These are phyloP conservation scores for Lomographa bimaculata DNA, from an alignment of 2,888 invertebrate genomes.

Conservation along the genomic window DNA sequence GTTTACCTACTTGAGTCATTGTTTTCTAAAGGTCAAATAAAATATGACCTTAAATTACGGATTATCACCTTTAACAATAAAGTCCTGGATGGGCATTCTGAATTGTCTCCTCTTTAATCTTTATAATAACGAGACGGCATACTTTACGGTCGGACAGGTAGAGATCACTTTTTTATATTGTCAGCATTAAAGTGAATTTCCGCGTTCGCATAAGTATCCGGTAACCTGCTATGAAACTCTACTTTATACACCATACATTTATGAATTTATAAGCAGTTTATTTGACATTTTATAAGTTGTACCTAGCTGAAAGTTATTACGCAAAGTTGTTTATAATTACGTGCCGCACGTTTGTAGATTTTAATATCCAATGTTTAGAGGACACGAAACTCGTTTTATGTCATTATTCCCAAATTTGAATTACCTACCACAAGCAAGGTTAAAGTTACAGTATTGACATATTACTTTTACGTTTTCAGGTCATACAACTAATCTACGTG, in stretches of 20 bases:
- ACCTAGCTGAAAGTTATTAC: no score
- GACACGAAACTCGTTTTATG: no score
- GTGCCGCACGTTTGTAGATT: no score
- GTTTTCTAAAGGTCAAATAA: conserved; percentile 20
- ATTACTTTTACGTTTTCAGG: no score
- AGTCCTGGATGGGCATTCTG: conserved; percentile 29
- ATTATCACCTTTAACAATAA: conserved; percentile 20
- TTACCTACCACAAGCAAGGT: no score
- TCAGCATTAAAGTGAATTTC: conserved; percentile 37
- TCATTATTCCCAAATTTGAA: no score
- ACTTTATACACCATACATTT: conserved; percentile 8
- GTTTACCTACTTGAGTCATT: conserved; percentile 16
- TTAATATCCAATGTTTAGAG: no score
- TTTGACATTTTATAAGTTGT: conserved; percentile 10
- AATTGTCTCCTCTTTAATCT: conserved; percentile 29
- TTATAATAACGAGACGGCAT: conserved; percentile 39
- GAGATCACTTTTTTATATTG: conserved; percentile 47
- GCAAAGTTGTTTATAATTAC: no score
- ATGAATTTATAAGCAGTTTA: conserved; percentile 16
- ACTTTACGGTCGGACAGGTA: conserved; percentile 46
- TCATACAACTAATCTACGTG: conserved; percentile 57
- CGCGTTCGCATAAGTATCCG: conserved; percentile 35
- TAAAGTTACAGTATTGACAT: no score
- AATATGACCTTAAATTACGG: conserved; percentile 19
- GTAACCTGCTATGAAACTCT: conserved; percentile 19